Evolutionary conservation across 1,140 invertebrate genomes (phyloP), one percentile per base, ranked within the genome.

Genomic region (Diorhabda sublineata): DNA sequence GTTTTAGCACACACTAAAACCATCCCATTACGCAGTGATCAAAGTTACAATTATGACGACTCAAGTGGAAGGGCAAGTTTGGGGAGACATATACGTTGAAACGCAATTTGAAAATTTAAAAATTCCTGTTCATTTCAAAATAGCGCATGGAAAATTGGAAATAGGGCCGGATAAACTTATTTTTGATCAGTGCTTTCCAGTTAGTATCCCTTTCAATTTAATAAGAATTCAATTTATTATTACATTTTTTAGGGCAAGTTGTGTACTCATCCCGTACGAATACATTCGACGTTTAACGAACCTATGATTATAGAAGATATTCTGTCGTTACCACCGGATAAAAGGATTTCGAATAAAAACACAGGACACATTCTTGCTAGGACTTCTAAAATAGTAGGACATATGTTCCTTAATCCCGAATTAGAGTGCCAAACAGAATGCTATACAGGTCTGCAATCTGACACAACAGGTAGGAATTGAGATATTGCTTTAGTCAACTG

Each of bases 101-200:
- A 93, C 92, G 26, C 86, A 88, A 43, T 92, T 88, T 80, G 91
- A 95, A 76, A 83, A 86, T 69, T 81, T 91, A 8, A 85, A 82
- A 3, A 82, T 90, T 43, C 85, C 87, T 1, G 85, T 91, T 9
- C 83, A 85, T 64, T 88, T 90, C 80, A 82, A 83, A 73, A 84
- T 89, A 5, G 85, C 87, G 0, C 81, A 87, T 58, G 89, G 88
- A 45, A 85, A 84, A 73, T 73, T 87, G 63, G 81, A 84, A 67
- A 84, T 90, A 57, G 83, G 86, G 42, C 84, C 89, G 45, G 86
- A 89, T 72, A 85, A 87, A 71, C 78, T 95, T 9, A 82, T 88
- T 59, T 93, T 95, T 80, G 87, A 90, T 68, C 88, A 93, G 81
- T 91, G 91, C 73, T 95, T 94, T 86, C 93, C 93, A 47, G 91